Conservation (phyloP, 2,113 vertebrate genomes). For the Zosterops hypoxanthus region DNA sequence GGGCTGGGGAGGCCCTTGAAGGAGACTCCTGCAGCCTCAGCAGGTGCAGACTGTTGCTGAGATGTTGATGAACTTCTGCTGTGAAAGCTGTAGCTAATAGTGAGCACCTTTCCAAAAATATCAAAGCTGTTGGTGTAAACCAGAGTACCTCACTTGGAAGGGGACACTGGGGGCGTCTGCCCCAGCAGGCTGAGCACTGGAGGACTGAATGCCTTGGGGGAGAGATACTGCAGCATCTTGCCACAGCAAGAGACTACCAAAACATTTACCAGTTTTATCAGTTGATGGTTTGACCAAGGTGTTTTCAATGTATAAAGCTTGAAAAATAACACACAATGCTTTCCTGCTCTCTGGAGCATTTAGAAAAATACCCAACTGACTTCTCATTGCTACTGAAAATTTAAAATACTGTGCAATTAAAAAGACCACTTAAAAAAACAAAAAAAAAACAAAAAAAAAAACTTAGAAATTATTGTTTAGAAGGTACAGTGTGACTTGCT, state of each 20-base stretch:
- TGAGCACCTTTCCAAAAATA: not conserved
- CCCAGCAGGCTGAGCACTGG: not conserved
- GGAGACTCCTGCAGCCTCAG: not conserved
- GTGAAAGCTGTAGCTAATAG: not conserved
- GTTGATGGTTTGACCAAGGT: not conserved
- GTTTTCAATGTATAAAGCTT: not conserved
- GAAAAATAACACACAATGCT: not conserved
- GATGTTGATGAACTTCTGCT: not conserved
- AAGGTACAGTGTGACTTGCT: slow-evolving; percentile 44
- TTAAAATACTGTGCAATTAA: slow-evolving; percentile 60
- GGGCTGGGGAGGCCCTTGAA: fast-evolving
- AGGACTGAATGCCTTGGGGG: not conserved
- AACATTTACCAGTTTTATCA: not conserved
- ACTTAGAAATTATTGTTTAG: slow-evolving; percentile 26
- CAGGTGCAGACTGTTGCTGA: not conserved
- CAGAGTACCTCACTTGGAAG: slow-evolving; percentile 6
- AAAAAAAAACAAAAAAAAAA: not conserved
- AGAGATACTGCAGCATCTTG: not conserved
- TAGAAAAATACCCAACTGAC: slow-evolving; percentile 3
- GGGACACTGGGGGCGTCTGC: not conserved
- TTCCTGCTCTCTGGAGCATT: not conserved
- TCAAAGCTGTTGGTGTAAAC: not conserved
- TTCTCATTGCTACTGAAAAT: slow-evolving; percentile 44
- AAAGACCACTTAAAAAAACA: slow-evolving; percentile 14
- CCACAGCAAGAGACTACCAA: not conserved